Evolutionary conservation across 23 tunicate genomes (phyloP), one percentile per base, ranked within the genome.

Genomic region (Trididemnum nubilum): DNA sequence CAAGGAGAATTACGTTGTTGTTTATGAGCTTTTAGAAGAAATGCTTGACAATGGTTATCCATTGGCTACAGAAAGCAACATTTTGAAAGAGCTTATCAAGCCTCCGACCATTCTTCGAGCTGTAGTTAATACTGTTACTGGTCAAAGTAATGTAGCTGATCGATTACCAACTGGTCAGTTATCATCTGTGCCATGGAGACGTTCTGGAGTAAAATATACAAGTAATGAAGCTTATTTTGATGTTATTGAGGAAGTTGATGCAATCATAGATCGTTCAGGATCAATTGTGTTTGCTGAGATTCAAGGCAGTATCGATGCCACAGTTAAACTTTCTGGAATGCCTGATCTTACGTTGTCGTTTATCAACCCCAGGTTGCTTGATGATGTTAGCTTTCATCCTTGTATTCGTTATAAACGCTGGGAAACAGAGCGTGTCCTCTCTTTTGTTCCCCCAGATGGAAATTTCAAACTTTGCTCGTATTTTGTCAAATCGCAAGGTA

Each of bases 361-460:
- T 80, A 88, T 95, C 35, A 96, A 96, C 59, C 88, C 99, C 1
- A 71, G 97, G 29, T 36, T 96, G 35, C 66, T 96, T 1, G 97
- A 88, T 77, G 97, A 96, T 87, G 94, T 91, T 22, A 96, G 96
- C 65, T 96, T 96, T 33, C 99, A 96, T 81, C 99, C 99, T 0
- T 96, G 99, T 63, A 84, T 96, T 22, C 72, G 99, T 15, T 72
- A 69, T 28, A 91, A 87, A 87, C 35, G 94, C 36, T 96, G 99
- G 99, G 96, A 96, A 67, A 32, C 65, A 21, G 99, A 96, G 34
- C 78, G 65, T 27, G 89, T 96, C 26, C 34, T 96, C 44, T 96
- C 99, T 1, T 96, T 96, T 85, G 86, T 96, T 37, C 99, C 99
- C 1, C 99, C 99, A 19, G 99, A 96, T 81, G 99, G 99, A 36